These are phyloP conservation scores for Brachystomella parvula DNA, from an alignment of 1,140 invertebrate genomes.

Conservation along the genomic window DNA sequence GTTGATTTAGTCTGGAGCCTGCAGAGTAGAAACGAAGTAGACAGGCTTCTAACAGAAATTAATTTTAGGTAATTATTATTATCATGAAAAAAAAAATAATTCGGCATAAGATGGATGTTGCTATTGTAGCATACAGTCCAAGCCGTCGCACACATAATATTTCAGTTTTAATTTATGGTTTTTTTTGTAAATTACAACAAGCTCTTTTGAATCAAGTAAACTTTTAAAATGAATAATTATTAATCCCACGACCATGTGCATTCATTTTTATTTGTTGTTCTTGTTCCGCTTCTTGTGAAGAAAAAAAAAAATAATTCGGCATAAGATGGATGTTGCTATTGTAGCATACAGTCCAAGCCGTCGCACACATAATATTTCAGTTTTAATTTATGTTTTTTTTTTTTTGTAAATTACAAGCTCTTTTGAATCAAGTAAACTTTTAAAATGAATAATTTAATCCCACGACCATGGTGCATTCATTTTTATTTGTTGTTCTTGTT, in stretches of 20 bases:
- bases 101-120: neutral
- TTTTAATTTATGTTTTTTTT: neutral
- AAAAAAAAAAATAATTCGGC: neutral
- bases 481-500: neutral
- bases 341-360: neutral
- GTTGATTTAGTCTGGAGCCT: constrained; percentile 44
- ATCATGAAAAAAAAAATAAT: neutral
- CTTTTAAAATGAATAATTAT: neutral
- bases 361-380: neutral
- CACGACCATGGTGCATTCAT: neutral
- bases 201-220: neutral
- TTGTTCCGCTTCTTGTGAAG: neutral
- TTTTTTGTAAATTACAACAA: neutral
- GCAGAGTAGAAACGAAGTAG: neutral
- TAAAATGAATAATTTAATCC: neutral
- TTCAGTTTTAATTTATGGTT: neutral
- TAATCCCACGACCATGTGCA: neutral
- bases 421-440: neutral
- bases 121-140: neutral
- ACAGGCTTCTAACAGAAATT: neutral
- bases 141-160: neutral
- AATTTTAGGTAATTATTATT: neutral
- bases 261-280: neutral
- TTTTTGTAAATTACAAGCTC: neutral
- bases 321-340: neutral